phyloP scores from a whole-genome alignment of 1,140 invertebrate genomes.

The Telenomus remus region DNA sequence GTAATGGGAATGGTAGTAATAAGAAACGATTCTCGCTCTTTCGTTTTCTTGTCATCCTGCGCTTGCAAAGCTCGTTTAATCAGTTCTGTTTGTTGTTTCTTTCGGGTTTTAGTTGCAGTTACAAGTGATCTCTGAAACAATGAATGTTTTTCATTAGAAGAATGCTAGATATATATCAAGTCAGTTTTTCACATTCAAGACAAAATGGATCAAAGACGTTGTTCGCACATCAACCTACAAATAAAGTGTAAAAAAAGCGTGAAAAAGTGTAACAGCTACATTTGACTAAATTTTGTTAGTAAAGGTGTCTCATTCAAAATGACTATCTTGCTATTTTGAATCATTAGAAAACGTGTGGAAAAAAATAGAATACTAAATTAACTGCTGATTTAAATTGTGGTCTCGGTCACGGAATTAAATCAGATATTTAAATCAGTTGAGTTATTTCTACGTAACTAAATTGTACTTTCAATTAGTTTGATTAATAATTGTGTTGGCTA shows the following conservation, averaged over 20 bases:
- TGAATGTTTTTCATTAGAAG: background rate
- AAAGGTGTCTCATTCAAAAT: background rate
- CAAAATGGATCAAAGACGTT: background rate
- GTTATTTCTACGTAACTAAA: conserved; percentile 23
- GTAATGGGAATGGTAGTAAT: conserved; percentile 98
- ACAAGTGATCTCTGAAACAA: conserved; percentile 90
- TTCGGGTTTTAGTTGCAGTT: conserved; percentile 97
- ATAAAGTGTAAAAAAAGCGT: background rate
- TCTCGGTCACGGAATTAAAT: conserved; percentile 37
- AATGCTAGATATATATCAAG: too few relatives aligned
- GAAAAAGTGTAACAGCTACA: background rate
- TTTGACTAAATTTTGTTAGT: background rate
- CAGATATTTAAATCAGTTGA: conserved; percentile 12
- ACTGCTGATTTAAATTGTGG: conserved; percentile 34
- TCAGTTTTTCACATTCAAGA: too few relatives aligned
- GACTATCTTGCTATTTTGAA: background rate
- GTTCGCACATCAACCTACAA: background rate
- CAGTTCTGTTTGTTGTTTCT: conserved; percentile 99
- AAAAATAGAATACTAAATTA: conserved; percentile 11
- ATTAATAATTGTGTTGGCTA: conserved; percentile 2
- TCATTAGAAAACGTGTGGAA: background rate
- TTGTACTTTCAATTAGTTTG: conserved; percentile 3
- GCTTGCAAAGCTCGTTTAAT: conserved; percentile 95
- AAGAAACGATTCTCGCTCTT: conserved; percentile 95
- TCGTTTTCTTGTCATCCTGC: conserved; percentile 95